Percentiles rank a stretch among this genome's conserved stretches.
phyloP scores from a whole-genome alignment of 2,797 vertebrate species.

The Meriones psammophilus region DNA sequence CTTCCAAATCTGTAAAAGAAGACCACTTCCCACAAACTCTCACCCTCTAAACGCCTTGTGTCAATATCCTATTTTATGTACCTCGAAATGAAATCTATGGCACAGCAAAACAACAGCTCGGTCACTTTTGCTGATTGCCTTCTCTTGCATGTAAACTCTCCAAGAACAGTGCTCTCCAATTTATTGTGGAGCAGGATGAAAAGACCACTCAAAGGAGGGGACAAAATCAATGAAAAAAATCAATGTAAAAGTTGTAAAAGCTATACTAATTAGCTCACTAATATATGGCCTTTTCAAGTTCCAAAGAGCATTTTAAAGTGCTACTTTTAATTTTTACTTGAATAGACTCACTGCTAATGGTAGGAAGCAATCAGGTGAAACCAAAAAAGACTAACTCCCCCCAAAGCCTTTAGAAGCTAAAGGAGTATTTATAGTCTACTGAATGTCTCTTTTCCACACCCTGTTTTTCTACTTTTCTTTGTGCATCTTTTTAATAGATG shows the following conservation, averaged over 20 bases:
- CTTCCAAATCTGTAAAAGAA: neutral
- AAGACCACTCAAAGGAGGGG: conserved; percentile 74
- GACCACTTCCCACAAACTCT: neutral
- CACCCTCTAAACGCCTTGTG: neutral
- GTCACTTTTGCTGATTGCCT: conserved; percentile 31
- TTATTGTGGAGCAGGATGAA: conserved; percentile 72
- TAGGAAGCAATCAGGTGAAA: conserved; percentile 81
- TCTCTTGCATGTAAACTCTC: conserved; percentile 51
- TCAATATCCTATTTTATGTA: neutral
- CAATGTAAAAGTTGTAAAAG: conserved; percentile 81
- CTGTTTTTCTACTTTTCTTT: conserved; percentile 41
- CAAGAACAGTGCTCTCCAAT: conserved; percentile 60
- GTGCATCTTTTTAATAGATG: neutral
- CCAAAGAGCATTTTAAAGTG: conserved; percentile 82
- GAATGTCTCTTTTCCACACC: conserved; percentile 13
- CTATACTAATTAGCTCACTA: conserved; percentile 83
- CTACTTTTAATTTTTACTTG: conserved; percentile 81
- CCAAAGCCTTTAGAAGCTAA: conserved; percentile 66
- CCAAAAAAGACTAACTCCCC: conserved; percentile 47
- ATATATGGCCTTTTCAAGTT: conserved; percentile 82
- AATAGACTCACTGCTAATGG: conserved; percentile 76
- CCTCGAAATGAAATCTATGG: conserved; percentile 20
- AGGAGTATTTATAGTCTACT: conserved; percentile 64
- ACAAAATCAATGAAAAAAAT: conserved; percentile 81
- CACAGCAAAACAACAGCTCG: conserved; percentile 51